Evolutionary conservation across 2,888 invertebrate species (phyloP).

Genomic region (Drosophila eohydei): DNA sequence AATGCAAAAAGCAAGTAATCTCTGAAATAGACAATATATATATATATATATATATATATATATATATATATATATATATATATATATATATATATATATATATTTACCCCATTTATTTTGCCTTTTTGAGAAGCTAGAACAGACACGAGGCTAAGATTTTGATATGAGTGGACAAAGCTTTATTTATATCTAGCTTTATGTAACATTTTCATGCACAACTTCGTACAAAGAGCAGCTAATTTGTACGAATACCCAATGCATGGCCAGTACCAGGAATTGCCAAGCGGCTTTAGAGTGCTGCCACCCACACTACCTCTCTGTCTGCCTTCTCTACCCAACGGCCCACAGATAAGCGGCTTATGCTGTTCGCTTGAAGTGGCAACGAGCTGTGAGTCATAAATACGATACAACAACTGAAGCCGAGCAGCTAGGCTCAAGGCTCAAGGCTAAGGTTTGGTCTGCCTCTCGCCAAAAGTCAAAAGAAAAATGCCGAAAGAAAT

Average conservation of each 20-base stretch:
- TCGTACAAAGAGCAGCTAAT: constrained; percentile 34
- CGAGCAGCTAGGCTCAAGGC: neutral
- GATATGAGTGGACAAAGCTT: constrained; percentile 14
- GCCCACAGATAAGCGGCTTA: constrained; percentile 51
- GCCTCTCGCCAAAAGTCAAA: neutral
- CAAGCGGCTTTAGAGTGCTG: constrained; percentile 29
- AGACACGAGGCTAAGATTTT: constrained; percentile 2
- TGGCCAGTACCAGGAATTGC: constrained; percentile 31
- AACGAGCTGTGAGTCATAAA: constrained; percentile 40
- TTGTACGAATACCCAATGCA: constrained; percentile 28
- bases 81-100: too few relatives aligned
- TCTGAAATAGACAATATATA: neutral
- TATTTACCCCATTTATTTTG: neutral
- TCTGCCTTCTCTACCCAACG: neutral
- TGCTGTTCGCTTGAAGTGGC: constrained; percentile 43
- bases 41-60: too few relatives aligned
- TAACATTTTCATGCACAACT: constrained; percentile 19
- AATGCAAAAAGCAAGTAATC: neutral
- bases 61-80: too few relatives aligned
- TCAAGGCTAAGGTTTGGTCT: neutral
- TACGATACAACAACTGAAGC: constrained; percentile 17
- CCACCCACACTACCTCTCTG: neutral
- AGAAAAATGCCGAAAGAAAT: constrained; percentile 16
- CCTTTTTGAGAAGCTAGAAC: neutral
- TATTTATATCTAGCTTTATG: constrained; percentile 15